These are phyloP conservation scores for Theristus sp. DNA, from an alignment of 2,888 invertebrate species.

Conservation along the genomic window DNA sequence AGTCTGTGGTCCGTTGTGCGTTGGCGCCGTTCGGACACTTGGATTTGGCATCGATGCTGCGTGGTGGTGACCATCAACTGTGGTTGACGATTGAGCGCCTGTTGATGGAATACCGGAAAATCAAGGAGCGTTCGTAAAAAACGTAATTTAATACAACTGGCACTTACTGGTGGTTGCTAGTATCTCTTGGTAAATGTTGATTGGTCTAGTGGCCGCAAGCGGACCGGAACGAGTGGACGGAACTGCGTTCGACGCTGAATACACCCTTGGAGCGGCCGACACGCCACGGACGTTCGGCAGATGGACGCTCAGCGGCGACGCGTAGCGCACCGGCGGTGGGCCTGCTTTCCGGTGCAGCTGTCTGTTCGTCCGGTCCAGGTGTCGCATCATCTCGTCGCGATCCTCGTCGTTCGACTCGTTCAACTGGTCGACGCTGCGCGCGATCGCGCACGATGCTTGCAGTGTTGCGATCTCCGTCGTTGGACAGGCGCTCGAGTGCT, in stretches of 20 bases:
- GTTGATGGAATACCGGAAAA: too few relatives aligned
- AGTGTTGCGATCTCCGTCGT: neutral
- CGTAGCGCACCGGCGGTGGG: neutral
- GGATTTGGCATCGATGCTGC: too few relatives aligned
- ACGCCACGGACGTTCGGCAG: too few relatives aligned
- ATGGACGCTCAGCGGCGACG: neutral
- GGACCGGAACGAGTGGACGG: neutral
- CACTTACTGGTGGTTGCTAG: neutral
- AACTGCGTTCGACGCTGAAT: neutral
- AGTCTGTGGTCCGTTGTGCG: neutral
- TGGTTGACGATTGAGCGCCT: too few relatives aligned
- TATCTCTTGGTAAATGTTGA: neutral
- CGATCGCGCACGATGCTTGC: neutral
- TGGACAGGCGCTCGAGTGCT: conserved; percentile 10
- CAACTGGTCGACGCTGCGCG: neutral
- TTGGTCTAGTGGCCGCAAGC: neutral
- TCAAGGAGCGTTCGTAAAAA: neutral
- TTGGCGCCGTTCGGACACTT: too few relatives aligned
- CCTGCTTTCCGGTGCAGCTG: too few relatives aligned
- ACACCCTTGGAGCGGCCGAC: neutral
- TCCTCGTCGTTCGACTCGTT: neutral
- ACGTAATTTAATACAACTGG: too few relatives aligned
- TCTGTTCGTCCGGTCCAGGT: too few relatives aligned
- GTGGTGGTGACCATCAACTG: too few relatives aligned
- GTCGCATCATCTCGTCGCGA: too few relatives aligned